Conservation (phyloP, 2,888 invertebrate species). For the Agrypnus murinus region DNA sequence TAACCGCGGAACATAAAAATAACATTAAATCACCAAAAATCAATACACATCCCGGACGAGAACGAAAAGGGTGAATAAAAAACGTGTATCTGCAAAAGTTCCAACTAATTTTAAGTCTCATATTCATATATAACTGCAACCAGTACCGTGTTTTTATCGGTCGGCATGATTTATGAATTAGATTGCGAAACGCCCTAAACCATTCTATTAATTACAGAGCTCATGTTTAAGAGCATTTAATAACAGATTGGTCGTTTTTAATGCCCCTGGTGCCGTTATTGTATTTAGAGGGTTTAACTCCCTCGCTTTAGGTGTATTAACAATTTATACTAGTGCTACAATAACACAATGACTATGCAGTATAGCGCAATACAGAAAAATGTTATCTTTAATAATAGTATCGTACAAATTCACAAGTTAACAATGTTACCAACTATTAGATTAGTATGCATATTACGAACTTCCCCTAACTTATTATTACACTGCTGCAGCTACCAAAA, state of each 20-base stretch:
- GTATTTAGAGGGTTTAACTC: conserved; percentile 40
- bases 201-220: conserved; percentile 47
- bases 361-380: conserved; percentile 1
- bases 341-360: neutral
- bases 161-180: conserved; percentile 43
- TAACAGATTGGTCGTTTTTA: conserved; percentile 44
- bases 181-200: conserved; percentile 40
- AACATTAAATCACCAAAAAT: conserved; percentile 17
- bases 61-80: conserved; percentile 1
- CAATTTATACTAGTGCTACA: conserved; percentile 18
- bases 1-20: neutral
- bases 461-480: conserved; percentile 6
- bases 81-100: neutral
- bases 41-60: neutral
- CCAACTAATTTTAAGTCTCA: conserved; percentile 16
- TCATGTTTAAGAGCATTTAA: conserved; percentile 45
- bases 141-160: conserved; percentile 22
- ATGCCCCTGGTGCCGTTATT: conserved; percentile 36
- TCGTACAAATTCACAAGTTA: too few species aligned
- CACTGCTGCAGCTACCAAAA: neutral
- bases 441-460: conserved; percentile 7
- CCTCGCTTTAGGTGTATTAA: conserved; percentile 19
- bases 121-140: conserved; percentile 10
- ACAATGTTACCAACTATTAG: too few species aligned
- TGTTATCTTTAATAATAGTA: neutral